Base-by-base conservation (phyloP, 2,113 vertebrate species). In the Oreotragus oreotragus region DNA sequence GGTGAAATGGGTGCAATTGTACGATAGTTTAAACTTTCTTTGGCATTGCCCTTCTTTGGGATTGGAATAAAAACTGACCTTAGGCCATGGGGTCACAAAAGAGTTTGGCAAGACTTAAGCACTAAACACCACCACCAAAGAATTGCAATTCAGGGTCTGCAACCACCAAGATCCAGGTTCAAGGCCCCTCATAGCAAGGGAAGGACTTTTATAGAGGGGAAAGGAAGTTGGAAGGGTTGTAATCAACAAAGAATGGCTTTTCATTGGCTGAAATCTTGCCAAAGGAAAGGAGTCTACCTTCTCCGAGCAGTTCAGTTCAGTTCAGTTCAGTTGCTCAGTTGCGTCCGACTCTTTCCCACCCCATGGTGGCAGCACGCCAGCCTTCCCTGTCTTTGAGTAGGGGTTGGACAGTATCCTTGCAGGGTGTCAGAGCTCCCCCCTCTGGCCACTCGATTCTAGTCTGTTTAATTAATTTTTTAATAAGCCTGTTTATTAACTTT, bases 301-400 rank as follows among this genome's bases (percentile, higher is more conserved):
- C 51, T 55, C 16, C 3, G 5, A 70, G 66, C 11, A 39, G 19
- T 70, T 39, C n/a, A 39, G 9, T 36, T 70, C n/a, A 39, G 9
- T 36, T 70, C 17, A 21, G 66, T 70, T 39, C 66, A 70, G n/a
- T 23, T 39, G 66, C n/a, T 23, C 66, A 39, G 66, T 39, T 36
- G 9, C 12, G 19, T 23, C 66, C 19, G 1, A 23, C 7, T 70
- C n/a, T 39, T 39, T 70, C 19, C 5, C 4, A 39, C 66, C 66
- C n/a, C n/a, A 6, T 0, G n/a, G n/a, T 39, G 66, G 66, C n/a
- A 12, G 66, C 66, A 23, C 0, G 5, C n/a, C n/a, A 6, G n/a
- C n/a, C n/a, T 70, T 12, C 66, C 19, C 66, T 23, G n/a, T 70
- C 19, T 70, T 13, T 39, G 66, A 39, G 2, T 14, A 55, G 51